A percentile compares a stretch with the other conserved stretches of the same genome.
Conservation (phyloP, 2,888 invertebrate species). For the Cyclophora albipunctata region DNA sequence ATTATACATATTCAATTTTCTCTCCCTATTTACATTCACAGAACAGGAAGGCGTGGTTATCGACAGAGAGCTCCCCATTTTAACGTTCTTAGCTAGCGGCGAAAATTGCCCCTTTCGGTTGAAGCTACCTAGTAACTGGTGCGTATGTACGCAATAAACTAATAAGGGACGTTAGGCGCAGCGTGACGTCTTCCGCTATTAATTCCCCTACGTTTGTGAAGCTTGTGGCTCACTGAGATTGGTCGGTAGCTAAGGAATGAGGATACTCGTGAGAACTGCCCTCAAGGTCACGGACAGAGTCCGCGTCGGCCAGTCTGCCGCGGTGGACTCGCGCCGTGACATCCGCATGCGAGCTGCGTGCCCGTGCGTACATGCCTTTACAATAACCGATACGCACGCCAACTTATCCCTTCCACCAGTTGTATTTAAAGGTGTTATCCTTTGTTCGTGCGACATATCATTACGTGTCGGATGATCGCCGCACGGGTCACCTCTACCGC, state of each 20-base stretch:
- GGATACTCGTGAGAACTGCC: constrained; percentile 49
- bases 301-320: constrained; percentile 63
- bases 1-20: constrained; percentile 19
- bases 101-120: constrained; percentile 58
- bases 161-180: constrained; percentile 45
- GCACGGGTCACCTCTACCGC: constrained; percentile 42
- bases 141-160: constrained; percentile 55
- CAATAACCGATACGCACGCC: constrained; percentile 40
- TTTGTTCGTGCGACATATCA: constrained; percentile 57
- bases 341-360: constrained; percentile 57
- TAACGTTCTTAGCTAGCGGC: constrained; percentile 46
- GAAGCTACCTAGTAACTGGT: constrained; percentile 50
- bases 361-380: constrained; percentile 48
- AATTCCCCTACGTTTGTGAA: neutral
- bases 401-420: constrained; percentile 62
- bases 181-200: constrained; percentile 54
- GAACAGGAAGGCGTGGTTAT: constrained; percentile 60
- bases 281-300: constrained; percentile 50
- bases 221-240: neutral
- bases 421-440: constrained; percentile 68
- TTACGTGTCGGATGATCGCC: constrained; percentile 53
- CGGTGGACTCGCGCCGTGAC: constrained; percentile 51
- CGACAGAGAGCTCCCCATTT: constrained; percentile 51
- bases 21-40: constrained; percentile 38
- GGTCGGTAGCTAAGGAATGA: constrained; percentile 14